Percentiles rank a stretch among this genome's conserved stretches.
phyloP scores from a whole-genome alignment of 2,888 invertebrate species.

The Sturmia bella region DNA sequence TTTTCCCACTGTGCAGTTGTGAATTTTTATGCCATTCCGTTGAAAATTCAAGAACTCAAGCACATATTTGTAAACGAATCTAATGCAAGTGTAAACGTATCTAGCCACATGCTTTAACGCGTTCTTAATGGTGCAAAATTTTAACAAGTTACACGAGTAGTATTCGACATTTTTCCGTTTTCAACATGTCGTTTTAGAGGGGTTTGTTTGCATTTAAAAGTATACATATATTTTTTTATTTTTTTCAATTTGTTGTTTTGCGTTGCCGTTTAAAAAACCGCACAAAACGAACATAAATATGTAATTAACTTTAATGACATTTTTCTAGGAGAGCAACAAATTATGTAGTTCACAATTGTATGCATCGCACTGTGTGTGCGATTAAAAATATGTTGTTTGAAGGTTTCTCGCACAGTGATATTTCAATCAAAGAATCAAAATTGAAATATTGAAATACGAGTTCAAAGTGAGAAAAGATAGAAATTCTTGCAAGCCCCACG shows the following conservation, averaged over 20 bases:
- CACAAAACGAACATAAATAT: slow-evolving; percentile 49
- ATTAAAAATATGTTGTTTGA: slow-evolving; percentile 23
- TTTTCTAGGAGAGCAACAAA: slow-evolving; percentile 57
- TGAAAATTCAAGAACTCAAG: background rate
- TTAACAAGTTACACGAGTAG: slow-evolving; percentile 29
- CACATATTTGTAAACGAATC: slow-evolving; percentile 8
- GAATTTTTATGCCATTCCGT: background rate
- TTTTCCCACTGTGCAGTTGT: too few relatives aligned
- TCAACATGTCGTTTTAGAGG: slow-evolving; percentile 22
- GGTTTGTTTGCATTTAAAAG: slow-evolving; percentile 29
- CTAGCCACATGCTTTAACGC: slow-evolving; percentile 43
- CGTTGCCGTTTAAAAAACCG: background rate
- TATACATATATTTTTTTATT: slow-evolving; percentile 7
- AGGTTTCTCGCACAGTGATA: background rate
- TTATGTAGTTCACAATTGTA: slow-evolving; percentile 25
- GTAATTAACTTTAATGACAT: slow-evolving; percentile 62
- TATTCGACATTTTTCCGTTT: slow-evolving; percentile 35
- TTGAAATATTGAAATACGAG: background rate
- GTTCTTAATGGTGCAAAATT: slow-evolving; percentile 49
- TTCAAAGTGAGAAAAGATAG: too few relatives aligned
- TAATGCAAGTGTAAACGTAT: slow-evolving; percentile 18
- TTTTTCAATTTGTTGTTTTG: slow-evolving; percentile 7
- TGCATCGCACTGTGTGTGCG: slow-evolving; percentile 4
- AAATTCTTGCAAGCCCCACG: background rate
- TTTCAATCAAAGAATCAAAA: background rate